These are phyloP conservation scores for Pagrus major DNA, from an alignment of 2,113 vertebrate species.

Conservation along the genomic window DNA sequence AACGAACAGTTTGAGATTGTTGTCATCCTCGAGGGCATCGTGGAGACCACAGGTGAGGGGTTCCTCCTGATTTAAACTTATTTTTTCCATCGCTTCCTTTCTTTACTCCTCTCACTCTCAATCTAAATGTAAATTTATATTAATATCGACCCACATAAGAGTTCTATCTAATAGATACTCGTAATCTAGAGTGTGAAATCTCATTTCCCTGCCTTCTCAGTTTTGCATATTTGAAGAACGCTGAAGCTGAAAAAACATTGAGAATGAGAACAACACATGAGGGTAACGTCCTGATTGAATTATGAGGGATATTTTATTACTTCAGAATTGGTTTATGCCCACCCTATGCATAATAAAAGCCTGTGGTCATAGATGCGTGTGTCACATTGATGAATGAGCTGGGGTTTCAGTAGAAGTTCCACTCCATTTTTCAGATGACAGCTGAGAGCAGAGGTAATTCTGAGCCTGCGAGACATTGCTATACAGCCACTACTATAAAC, in stretches of 20 bases:
- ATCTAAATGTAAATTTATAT: slow-evolving; percentile 63
- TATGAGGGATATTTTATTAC: slow-evolving; percentile 70
- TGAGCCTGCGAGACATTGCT: slow-evolving; percentile 35
- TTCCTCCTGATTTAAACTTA: not conserved
- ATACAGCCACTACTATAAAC: slow-evolving; percentile 12
- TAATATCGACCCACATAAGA: slow-evolving; percentile 18
- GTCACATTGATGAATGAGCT: slow-evolving; percentile 70
- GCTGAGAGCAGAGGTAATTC: slow-evolving; percentile 40
- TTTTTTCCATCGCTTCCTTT: not conserved
- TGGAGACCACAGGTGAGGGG: slow-evolving; percentile 90
- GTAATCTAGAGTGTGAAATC: slow-evolving; percentile 26
- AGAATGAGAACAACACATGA: slow-evolving; percentile 41
- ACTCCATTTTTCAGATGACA: slow-evolving; percentile 63
- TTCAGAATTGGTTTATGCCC: slow-evolving; percentile 57
- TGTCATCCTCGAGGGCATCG: slow-evolving; percentile 93
- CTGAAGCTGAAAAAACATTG: not conserved
- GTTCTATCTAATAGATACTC: slow-evolving; percentile 34
- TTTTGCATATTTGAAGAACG: slow-evolving; percentile 33
- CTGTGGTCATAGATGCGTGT: slow-evolving; percentile 51
- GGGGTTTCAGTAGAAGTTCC: slow-evolving; percentile 45
- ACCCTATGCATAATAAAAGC: slow-evolving; percentile 72
- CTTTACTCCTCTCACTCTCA: slow-evolving; percentile 2
- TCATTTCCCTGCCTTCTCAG: slow-evolving; percentile 20
- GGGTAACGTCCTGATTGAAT: slow-evolving; percentile 70
- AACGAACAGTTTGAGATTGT: slow-evolving; percentile 93